Percentiles rank a stretch among this genome's conserved stretches.
Evolutionary conservation across 2,113 vertebrate genomes (phyloP).

Genomic region (Ailuropoda melanoleuca): DNA sequence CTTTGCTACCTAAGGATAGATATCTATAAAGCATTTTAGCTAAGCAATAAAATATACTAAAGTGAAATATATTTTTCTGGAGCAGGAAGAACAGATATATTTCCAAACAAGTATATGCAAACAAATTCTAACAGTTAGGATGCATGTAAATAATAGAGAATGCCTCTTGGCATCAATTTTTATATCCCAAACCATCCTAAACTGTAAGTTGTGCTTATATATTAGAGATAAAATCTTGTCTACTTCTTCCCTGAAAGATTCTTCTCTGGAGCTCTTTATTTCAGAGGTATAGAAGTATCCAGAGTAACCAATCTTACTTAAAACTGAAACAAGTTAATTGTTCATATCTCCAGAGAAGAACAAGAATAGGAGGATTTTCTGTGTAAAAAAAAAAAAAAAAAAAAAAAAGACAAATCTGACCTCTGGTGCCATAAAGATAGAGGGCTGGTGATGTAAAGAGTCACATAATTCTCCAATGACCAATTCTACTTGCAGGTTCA

Average conservation of each 20-base stretch:
- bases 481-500: not conserved
- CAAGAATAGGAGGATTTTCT: not conserved
- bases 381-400: not conserved
- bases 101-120: not conserved
- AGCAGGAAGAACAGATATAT: not conserved
- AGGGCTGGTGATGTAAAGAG: not conserved
- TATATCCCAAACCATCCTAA: not conserved
- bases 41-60: not conserved
- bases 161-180: not conserved
- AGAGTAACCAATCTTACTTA: not conserved
- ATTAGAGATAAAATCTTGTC: not conserved
- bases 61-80: not conserved
- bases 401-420: not conserved
- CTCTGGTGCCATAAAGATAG: not conserved
- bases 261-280: not conserved
- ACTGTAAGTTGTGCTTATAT: not conserved
- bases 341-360: not conserved
- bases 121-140: not conserved
- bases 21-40: not conserved
- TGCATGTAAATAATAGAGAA: not conserved
- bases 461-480: not conserved
- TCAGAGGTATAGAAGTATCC: not conserved
- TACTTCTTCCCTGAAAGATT: not conserved
- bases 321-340: not conserved
- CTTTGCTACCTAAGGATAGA: not conserved